Evolutionary conservation across 2,797 vertebrate species (phyloP).

Genomic region (Myotis pilosus): DNA sequence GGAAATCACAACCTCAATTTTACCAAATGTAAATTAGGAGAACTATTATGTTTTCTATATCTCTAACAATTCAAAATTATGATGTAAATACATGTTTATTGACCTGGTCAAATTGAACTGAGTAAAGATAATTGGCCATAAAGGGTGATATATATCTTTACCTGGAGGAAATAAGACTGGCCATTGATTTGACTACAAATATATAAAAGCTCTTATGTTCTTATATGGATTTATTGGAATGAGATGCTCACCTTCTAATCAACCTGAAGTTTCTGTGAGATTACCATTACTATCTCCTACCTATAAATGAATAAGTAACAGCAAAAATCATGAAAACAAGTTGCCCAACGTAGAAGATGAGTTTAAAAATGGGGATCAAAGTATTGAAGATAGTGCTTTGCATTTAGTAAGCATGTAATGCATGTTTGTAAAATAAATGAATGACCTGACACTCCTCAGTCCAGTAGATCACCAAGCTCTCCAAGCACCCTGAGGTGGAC

Average conservation of each 20-base stretch:
- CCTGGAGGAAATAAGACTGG: not conserved
- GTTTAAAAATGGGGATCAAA: not conserved
- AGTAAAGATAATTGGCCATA: not conserved
- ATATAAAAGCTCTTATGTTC: not conserved
- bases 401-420: not conserved
- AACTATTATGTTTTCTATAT: not conserved
- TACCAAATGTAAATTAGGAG: not conserved
- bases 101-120: not conserved
- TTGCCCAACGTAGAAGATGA: not conserved
- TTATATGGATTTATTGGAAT: not conserved
- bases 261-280: not conserved
- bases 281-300: not conserved
- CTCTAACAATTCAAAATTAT: not conserved
- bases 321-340: slow-evolving; percentile 20
- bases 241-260: not conserved
- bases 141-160: not conserved
- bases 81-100: not conserved
- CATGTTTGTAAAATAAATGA: not conserved
- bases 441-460: not conserved
- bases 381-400: not conserved
- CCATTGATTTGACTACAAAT: not conserved
- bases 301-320: not conserved
- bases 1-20: not conserved
- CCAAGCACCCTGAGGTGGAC: not conserved
- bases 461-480: not conserved